phyloP scores from a whole-genome alignment of 2,113 vertebrate species.

The Heterotis niloticus region DNA sequence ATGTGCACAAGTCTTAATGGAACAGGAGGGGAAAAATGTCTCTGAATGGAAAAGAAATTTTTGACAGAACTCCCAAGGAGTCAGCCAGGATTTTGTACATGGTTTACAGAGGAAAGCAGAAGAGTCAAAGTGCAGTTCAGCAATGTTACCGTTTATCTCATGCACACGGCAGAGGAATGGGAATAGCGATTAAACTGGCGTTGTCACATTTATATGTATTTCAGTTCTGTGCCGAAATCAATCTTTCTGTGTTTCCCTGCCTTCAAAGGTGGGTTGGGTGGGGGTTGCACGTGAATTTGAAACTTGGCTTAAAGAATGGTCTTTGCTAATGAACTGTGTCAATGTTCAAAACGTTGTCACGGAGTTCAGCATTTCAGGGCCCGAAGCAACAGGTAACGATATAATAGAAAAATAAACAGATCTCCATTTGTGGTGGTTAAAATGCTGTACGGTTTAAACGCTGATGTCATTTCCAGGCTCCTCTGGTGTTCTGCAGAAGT shows the following conservation, averaged over 20 bases:
- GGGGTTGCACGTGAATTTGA: background rate
- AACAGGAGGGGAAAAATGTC: background rate
- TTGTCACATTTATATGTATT: background rate
- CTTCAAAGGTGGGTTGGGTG: too few relatives aligned
- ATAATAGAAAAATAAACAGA: background rate
- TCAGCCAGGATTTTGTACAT: background rate
- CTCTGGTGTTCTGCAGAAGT: background rate
- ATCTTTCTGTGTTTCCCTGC: background rate
- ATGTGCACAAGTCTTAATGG: background rate
- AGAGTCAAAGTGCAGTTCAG: too few relatives aligned
- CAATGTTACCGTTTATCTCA: too few relatives aligned
- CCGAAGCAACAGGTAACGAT: background rate
- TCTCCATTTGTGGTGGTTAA: background rate
- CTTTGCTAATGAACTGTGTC: slow-evolving; percentile 13
- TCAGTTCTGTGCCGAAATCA: background rate
- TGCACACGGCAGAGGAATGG: background rate
- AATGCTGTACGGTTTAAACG: slow-evolving; percentile 1
- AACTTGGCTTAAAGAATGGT: background rate
- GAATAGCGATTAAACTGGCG: background rate
- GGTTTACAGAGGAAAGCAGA: background rate
- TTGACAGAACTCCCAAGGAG: background rate
- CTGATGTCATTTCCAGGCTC: background rate
- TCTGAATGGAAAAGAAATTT: slow-evolving; percentile 3
- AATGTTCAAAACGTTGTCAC: background rate
- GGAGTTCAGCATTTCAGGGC: background rate